Base-by-base conservation (phyloP, 2,888 invertebrate genomes). In the Parelbella ahira region DNA sequence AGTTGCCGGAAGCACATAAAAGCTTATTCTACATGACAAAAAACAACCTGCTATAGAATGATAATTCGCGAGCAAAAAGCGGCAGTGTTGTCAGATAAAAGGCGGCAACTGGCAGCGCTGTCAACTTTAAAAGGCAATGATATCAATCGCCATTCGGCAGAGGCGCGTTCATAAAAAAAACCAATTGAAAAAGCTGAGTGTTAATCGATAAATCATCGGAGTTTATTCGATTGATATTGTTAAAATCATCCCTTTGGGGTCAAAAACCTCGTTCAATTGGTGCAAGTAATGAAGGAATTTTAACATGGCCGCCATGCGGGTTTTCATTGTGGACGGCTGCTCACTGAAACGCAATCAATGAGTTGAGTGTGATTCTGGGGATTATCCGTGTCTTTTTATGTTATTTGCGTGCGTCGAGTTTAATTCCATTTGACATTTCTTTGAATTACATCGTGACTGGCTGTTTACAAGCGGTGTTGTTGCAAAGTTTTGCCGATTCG, bases 201-300 rank as follows among this genome's bases (percentile, higher is more conserved):
- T 37, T 43, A 46, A 47, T 49, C 51, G 47, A 57, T 57, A 60
- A 60, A 57, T 58, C 53, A 50, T 51, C 32, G 28, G 24, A 38
- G 27, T 50, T 54, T 44, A 54, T 53, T 55, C 52, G 59, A 56
- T 60, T 58, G 58, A 48, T 60, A 62, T 68, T 60, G 67, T 68
- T 65, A 75, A 72, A 66, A 73, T 62, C 69, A 73, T 71, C 69
- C 75, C 67, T 57, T 50, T 46, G 58, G 64, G 78, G 68, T 75
- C 74, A 72, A 68, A 67, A 73, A 76, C 72, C 76, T 66, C 66
- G 55, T 60, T 65, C 76, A 79, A 79, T 79, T 70, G 69, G 58
- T 56, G 56, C 51, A 50, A 52, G 58, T 63, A 74, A 77, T 75
- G 68, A 65, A 70, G 56, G 71, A 67, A 74, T 73, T 77, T 63